phyloP scores from a whole-genome alignment of 2,888 invertebrate genomes.

The Tenthredo amoena region DNA sequence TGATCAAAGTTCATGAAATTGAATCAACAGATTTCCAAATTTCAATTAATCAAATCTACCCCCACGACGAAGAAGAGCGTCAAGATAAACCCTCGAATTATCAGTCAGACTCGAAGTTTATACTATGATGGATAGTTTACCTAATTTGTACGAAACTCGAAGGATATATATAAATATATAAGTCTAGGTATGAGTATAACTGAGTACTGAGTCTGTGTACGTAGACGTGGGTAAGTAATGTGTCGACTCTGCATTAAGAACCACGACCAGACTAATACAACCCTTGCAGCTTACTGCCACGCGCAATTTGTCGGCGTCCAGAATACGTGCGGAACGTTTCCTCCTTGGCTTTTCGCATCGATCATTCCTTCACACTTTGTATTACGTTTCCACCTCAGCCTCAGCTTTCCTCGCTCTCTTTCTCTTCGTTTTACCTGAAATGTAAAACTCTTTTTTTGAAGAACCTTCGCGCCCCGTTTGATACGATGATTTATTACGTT shows the following conservation, averaged over 20 bases:
- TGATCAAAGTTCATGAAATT: too few species aligned
- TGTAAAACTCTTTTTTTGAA: neutral
- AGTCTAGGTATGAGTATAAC: neutral
- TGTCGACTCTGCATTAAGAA: neutral
- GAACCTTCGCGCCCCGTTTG: neutral
- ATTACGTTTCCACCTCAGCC: neutral
- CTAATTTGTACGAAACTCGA: neutral
- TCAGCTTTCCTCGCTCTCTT: neutral
- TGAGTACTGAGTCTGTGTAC: neutral
- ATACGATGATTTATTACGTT: neutral
- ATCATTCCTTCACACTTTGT: conserved; percentile 9
- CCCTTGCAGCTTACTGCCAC: neutral
- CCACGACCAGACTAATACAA: neutral
- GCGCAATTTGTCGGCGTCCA: conserved; percentile 27
- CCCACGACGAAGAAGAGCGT: too few species aligned
- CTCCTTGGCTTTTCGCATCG: neutral
- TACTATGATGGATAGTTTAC: neutral
- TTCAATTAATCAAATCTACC: too few species aligned
- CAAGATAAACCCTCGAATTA: too few species aligned
- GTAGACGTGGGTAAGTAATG: neutral
- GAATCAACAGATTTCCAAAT: too few species aligned
- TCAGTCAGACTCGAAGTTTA: neutral
- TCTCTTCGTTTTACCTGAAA: neutral
- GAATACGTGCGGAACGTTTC: neutral
- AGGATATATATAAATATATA: neutral